phyloP scores from a whole-genome alignment of 2,113 vertebrate genomes.

The Leptosomus discolor region DNA sequence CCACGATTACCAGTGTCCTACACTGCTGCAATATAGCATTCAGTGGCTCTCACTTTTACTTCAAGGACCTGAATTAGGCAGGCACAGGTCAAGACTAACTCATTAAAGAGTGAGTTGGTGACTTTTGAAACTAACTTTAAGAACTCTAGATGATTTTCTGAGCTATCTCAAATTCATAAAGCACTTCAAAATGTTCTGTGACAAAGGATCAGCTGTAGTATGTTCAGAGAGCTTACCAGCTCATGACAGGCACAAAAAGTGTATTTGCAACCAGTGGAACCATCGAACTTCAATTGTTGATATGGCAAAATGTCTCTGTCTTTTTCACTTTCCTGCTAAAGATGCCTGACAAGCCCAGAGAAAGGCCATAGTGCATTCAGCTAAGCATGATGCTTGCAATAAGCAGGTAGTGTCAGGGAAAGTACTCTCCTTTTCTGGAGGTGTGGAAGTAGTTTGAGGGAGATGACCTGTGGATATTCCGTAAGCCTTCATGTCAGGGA shows the following conservation, averaged over 20 bases:
- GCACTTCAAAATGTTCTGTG: not conserved
- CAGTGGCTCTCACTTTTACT: not conserved
- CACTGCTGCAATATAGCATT: not conserved
- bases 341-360: not conserved
- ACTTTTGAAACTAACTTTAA: not conserved
- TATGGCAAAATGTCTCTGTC: not conserved
- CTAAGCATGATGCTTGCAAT: not conserved
- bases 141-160: not conserved
- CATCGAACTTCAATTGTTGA: not conserved
- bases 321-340: not conserved
- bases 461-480: not conserved
- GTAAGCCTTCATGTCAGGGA: not conserved
- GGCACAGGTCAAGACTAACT: not conserved
- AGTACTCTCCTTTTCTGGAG: not conserved
- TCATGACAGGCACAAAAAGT: not conserved
- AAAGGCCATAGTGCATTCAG: not conserved
- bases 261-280: not conserved
- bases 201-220: not conserved
- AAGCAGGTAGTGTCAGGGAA: not conserved
- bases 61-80: not conserved
- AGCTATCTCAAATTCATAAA: not conserved
- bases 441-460: not conserved
- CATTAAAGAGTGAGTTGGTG: not conserved
- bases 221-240: not conserved
- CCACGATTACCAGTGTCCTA: accelerated